Evolutionary conservation across 2,797 vertebrate genomes (phyloP).

Genomic region (Sebastes baramenuke): DNA sequence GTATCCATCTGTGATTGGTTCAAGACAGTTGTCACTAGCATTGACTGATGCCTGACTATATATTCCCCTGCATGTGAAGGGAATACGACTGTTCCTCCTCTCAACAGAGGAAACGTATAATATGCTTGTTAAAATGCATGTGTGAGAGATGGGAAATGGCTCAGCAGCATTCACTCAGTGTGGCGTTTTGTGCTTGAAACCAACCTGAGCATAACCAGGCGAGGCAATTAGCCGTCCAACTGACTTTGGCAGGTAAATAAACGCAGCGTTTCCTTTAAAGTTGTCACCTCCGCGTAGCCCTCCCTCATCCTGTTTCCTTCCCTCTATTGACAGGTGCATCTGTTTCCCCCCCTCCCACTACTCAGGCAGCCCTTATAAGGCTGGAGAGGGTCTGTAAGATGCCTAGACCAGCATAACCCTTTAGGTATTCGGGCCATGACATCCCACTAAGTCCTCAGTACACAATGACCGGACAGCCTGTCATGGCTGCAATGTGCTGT

Average conservation of each 20-base stretch:
- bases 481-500: conserved; percentile 71
- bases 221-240: conserved; percentile 46
- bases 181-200: conserved; percentile 46
- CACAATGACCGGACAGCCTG: conserved; percentile 76
- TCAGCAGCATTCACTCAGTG: conserved; percentile 20
- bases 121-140: conserved; percentile 23
- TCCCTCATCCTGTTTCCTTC: conserved; percentile 71
- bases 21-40: conserved; percentile 36
- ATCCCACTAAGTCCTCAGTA: conserved; percentile 74
- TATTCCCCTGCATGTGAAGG: conserved; percentile 30
- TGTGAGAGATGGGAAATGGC: conserved; percentile 22
- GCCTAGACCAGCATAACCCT: conserved; percentile 77
- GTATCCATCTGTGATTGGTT: conserved; percentile 71
- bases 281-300: conserved; percentile 39
- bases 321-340: conserved; percentile 84
- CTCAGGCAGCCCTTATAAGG: conserved; percentile 78
- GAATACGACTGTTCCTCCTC: conserved; percentile 14
- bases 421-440: conserved; percentile 77
- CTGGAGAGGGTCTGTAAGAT: conserved; percentile 72
- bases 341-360: conserved; percentile 65
- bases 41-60: conserved; percentile 31
- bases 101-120: conserved; percentile 21
- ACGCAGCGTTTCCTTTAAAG: conserved; percentile 69
- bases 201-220: not conserved
- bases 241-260: conserved; percentile 73